phyloP scores from a whole-genome alignment of 2,888 invertebrate genomes.

The Hofmannophila pseudospretella region DNA sequence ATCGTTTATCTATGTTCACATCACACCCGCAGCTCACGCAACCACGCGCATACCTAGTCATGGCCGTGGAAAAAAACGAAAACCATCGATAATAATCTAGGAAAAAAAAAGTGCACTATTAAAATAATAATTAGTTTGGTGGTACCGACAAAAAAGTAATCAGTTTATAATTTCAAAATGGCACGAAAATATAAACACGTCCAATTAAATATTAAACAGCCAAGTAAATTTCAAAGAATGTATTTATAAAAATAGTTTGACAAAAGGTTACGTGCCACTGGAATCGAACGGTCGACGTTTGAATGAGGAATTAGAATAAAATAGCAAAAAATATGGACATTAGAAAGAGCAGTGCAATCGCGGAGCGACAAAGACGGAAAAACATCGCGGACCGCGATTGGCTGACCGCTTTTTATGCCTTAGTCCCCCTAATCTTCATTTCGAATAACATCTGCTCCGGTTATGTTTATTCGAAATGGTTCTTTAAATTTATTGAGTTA shows the following conservation, averaged over 20 bases:
- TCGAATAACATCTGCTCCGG: slow-evolving; percentile 70
- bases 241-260: slow-evolving; percentile 13
- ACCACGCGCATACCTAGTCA: slow-evolving; percentile 37
- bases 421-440: slow-evolving; percentile 77
- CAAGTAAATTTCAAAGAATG: slow-evolving; percentile 11
- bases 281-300: slow-evolving; percentile 65
- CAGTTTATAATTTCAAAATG: not conserved
- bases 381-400: slow-evolving; percentile 50
- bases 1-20: slow-evolving; percentile 43
- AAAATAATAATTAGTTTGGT: slow-evolving; percentile 9
- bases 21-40: slow-evolving; percentile 40
- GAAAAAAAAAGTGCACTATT: slow-evolving; percentile 11
- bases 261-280: slow-evolving; percentile 61
- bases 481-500: slow-evolving; percentile 64
- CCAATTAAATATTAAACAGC: not conserved
- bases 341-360: slow-evolving; percentile 60
- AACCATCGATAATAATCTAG: slow-evolving; percentile 48
- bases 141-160: not conserved
- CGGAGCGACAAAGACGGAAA: slow-evolving; percentile 46
- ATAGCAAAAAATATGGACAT: slow-evolving; percentile 74
- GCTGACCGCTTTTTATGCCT: slow-evolving; percentile 75
- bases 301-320: slow-evolving; percentile 75
- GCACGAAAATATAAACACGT: slow-evolving; percentile 6
- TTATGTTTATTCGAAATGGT: slow-evolving; percentile 69
- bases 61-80: slow-evolving; percentile 48